Base-by-base conservation (phyloP, 1,140 invertebrate genomes). In the Rhyzopertha dominica region DNA sequence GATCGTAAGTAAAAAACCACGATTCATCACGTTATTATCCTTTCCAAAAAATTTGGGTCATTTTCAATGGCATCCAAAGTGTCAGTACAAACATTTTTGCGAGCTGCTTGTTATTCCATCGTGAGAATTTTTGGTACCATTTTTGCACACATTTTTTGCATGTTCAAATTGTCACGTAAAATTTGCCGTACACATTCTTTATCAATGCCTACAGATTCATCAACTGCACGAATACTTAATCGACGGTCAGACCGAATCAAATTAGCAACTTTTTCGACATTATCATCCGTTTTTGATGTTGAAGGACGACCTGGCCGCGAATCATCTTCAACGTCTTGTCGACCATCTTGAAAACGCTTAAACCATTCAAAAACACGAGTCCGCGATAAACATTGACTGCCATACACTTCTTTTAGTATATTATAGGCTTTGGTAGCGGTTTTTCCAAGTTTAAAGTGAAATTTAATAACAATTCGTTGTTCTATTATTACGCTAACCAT, bases 291-390 rank as follows among this genome's bases (percentile, higher is more conserved):
- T 54, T 38, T 35, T 47, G 51, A 50, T 18, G 58, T 62, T 47
- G 41, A 48, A 47, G 54, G 53, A 23, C 56, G 45, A 44, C 60
- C 57, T 44, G 34, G n/a, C 3, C 43, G 22, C 9, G 39, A 41
- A 29, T 54, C 34, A 40, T 65, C 58, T 53, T 59, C 49, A 43
- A 59, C 53, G 35, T 39, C 40, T 52, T 62, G 52, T 38, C 52
- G 42, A 30, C 53, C 45, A 17, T 37, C 39, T 49, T 48, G 26
- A 12, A 58, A 60, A 13, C 43, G 19, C 41, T 58, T 59, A 44
- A 46, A 58, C 57, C 53, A 58, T 29, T 62, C 47, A 37, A 56
- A 59, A 23, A 42, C 43, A 25, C 16, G 22, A 22, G 40, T 43
- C 43, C 39, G 43, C n/a, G 46, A 47, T 34, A 53, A 23, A 51